A percentile compares a stretch with the other conserved stretches of the same genome.
phyloP scores from a whole-genome alignment of 2,797 vertebrate species.

The Pseudotriccus pelzelni region DNA sequence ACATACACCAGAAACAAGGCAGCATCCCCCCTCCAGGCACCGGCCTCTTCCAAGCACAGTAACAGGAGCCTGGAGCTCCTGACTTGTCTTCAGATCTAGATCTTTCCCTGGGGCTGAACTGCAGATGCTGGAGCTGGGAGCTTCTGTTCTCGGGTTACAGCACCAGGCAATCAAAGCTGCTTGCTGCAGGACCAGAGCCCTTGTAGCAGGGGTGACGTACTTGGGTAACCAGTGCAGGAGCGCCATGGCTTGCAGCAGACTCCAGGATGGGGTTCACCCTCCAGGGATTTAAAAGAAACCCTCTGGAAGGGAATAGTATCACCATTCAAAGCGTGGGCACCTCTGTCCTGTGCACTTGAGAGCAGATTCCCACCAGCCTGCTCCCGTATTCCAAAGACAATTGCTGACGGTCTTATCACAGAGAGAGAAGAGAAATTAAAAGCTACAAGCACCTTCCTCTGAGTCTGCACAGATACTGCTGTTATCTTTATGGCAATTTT shows the following conservation, averaged over 20 bases:
- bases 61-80: neutral
- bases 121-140: neutral
- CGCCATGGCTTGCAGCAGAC: fast-evolving
- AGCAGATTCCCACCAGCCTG: neutral
- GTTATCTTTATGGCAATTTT: neutral
- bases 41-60: neutral
- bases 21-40: neutral
- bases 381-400: fast-evolving
- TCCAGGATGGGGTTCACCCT: neutral
- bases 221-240: neutral
- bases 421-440: neutral
- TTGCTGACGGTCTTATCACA: neutral
- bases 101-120: neutral
- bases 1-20: neutral
- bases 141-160: neutral
- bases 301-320: neutral
- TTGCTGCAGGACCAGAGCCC: neutral
- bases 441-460: neutral
- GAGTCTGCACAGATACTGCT: neutral
- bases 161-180: neutral
- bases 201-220: neutral
- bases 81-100: neutral
- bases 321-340: fast-evolving
- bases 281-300: neutral
- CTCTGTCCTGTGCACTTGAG: neutral